Conservation (phyloP, 2,113 vertebrate genomes). For the Castor canadensis region DNA sequence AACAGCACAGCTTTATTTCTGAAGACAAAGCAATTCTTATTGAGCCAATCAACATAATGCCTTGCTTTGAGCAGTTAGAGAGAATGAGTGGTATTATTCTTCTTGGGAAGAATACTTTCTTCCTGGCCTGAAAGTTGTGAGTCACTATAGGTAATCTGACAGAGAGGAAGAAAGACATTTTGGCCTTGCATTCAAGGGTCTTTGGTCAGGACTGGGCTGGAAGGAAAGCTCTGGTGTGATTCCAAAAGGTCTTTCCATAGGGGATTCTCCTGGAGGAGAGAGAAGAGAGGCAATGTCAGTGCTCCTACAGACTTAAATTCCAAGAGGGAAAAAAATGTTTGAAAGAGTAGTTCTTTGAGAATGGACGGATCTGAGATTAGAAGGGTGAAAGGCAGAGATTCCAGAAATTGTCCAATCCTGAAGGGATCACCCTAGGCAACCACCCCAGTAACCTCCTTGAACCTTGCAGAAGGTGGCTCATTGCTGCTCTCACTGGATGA, state of each 20-base stretch:
- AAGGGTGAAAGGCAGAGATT: neutral
- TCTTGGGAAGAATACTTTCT: neutral
- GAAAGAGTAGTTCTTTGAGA: conserved; percentile 6
- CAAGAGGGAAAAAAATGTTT: accelerated
- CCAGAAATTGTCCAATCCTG: neutral
- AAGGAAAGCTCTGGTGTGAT: neutral
- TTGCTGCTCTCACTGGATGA: neutral
- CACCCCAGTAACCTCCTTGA: neutral
- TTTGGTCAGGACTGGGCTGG: neutral
- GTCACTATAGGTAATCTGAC: neutral
- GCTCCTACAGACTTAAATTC: neutral
- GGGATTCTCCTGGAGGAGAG: neutral
- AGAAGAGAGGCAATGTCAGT: neutral
- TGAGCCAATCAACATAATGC: neutral
- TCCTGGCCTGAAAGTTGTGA: neutral
- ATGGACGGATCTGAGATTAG: neutral
- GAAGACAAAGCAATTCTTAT: neutral
- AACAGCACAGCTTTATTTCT: conserved; percentile 7
- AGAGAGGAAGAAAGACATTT: conserved; percentile 28
- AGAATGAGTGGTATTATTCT: neutral
- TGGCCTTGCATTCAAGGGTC: neutral
- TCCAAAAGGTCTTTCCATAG: neutral
- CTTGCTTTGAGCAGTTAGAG: neutral
- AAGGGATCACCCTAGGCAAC: neutral
- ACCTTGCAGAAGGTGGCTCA: neutral